Evolutionary conservation across 2,797 vertebrate species (phyloP), one percentile per base, ranked within the genome.

Genomic region (Lophius americanus): DNA sequence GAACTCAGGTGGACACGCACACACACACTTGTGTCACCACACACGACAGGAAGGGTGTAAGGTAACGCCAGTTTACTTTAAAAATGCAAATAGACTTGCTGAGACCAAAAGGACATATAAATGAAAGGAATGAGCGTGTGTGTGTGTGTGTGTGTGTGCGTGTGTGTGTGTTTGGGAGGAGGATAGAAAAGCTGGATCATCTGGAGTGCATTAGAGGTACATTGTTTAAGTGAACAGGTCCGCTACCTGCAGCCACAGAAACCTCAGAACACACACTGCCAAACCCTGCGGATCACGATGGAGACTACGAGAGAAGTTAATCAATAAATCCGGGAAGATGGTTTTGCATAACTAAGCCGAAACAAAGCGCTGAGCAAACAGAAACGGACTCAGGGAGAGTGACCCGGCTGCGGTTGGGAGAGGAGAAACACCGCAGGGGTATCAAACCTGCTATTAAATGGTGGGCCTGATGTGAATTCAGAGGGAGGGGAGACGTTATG

Each of bases 191-290:
- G 86, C 79, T 82, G 54, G 51, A 79, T 92, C 92, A 92, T 92
- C 91, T 93, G 92, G 91, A 90, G 67, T 70, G 67, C 78, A 91
- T 93, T 91, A 93, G 73, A 87, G 82, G 79, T 89, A 87, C 82
- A 92, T 84, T 84, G 57, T 84, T 76, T 89, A 92, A 92, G 89
- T 93, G 91, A 92, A 92, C 83, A 90, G 87, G 92, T 92, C 91
- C 88, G 85, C 82, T 90, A 92, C 91, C 90, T 92, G 86, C 84
- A 88, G 87, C 83, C 86, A 86, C 86, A 90, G 76, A 89, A 85
- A 92, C 90, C 91, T 89, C 88, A 91, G 78, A 74, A 51, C 64
- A 84, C 69, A 75, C 51, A 44, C 77, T 73, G 81, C 82, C 78
- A 79, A 81, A 62, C 60, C 76, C 23, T 51, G 62, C 10, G 51